A percentile compares a stretch with the other conserved stretches of the same genome.
These are phyloP conservation scores for Brachionus calyciflorus DNA, from an alignment of 1,140 invertebrate species.

Conservation along the genomic window DNA sequence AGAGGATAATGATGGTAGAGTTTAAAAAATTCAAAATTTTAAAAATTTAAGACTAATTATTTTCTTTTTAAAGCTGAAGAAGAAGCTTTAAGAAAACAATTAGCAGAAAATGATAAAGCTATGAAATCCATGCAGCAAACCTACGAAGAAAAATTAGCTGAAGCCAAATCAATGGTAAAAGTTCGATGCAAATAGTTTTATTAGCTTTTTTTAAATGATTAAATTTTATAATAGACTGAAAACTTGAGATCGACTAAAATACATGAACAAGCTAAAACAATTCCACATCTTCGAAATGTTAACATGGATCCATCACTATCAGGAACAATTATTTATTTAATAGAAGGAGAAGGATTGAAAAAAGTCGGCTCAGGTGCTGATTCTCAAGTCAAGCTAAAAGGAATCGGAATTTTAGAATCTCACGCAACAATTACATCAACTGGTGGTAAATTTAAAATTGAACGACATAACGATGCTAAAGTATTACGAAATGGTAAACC, in stretches of 20 bases:
- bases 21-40: background rate
- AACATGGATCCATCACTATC: conserved; percentile 66
- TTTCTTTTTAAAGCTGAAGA: conserved; percentile 53
- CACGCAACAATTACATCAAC: conserved; percentile 64
- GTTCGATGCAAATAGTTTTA: background rate
- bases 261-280: conserved; percentile 62
- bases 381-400: conserved; percentile 62
- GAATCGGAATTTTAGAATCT: conserved; percentile 64
- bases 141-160: conserved; percentile 64
- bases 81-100: conserved; percentile 61
- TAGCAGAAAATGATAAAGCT: conserved; percentile 64
- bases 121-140: conserved; percentile 64
- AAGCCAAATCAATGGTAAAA: conserved; percentile 52
- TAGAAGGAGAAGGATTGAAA: conserved; percentile 67
- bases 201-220: conserved; percentile 53
- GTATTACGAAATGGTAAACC: conserved; percentile 64
- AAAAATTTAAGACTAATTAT: background rate
- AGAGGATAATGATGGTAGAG: conserved; percentile 50
- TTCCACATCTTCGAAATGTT: conserved; percentile 66
- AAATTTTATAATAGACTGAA: conserved; percentile 57
- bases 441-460: conserved; percentile 61
- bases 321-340: conserved; percentile 65
- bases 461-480: conserved; percentile 59
- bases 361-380: conserved; percentile 61
- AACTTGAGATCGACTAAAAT: conserved; percentile 51